Evolutionary conservation across 2,113 vertebrate species (phyloP).

Genomic region (Atractosteus spatula): DNA sequence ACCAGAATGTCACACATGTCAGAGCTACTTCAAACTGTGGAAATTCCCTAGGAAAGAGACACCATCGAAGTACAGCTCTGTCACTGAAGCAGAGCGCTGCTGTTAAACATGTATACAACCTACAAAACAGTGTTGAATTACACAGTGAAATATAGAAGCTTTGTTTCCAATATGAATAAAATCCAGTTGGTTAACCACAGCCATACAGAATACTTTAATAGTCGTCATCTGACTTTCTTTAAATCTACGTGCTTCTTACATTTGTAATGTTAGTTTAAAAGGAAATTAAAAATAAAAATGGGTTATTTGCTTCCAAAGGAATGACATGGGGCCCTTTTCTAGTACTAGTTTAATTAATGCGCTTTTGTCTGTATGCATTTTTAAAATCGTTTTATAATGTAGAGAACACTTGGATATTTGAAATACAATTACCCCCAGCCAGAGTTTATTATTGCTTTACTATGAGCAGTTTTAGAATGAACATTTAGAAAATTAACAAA

Average conservation of each 20-base stretch:
- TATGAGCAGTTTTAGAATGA: no score
- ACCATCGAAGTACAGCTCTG: conserved; percentile 9
- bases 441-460: no score
- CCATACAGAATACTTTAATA: neutral
- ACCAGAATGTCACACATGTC: conserved; percentile 16
- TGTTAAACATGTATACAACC: neutral
- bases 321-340: no score
- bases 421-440: no score
- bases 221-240: conserved; percentile 14
- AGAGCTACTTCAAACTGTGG: neutral
- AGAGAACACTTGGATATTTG: no score
- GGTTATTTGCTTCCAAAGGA: neutral
- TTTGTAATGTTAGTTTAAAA: neutral
- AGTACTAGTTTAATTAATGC: no score
- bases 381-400: no score
- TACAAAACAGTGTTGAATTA: neutral
- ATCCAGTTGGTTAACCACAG: conserved; percentile 18
- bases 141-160: conserved; percentile 14
- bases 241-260: neutral
- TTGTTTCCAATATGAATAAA: conserved; percentile 12
- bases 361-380: no score
- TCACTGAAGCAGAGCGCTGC: neutral
- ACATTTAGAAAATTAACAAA: no score
- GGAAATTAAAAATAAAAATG: neutral
- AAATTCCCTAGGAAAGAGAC: conserved; percentile 17